Base-by-base conservation (phyloP, 92 coral and sea anemone species). In the Palythoa caribaeorum region DNA sequence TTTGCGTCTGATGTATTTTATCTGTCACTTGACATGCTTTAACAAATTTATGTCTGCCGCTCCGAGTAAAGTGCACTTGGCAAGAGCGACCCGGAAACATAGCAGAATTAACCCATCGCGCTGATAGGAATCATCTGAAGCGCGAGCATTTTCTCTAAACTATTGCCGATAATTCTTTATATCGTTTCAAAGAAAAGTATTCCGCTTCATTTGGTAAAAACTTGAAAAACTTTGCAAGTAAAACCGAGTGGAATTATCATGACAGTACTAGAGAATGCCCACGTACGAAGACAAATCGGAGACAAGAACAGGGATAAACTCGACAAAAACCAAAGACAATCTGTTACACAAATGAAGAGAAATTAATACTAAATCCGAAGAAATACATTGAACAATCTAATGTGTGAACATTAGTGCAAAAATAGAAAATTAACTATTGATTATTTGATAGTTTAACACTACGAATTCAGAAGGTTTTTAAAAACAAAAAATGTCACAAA, bases 1-100 rank as follows among this genome's bases (percentile, higher is more conserved):
- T 80, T 80, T 80, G 73, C 38, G 84, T 80, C 84, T 79, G 73
- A 47, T 80, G 73, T 62, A 35, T 63, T 80, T 55, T 55, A 55
- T 55, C 62, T 15, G 62, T 8, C 73, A 38, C 62, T 62, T 80
- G 84, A 80, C 71, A 19, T 80, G 73, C 70, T 62, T 79, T 80
- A 20, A 36, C 40, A 70, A 1, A 35, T 36, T 35, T 11, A 1
- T 35, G 13, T 35, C 13, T 38, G n/a, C 75, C 14, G 14, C 15
- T 70, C 44, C 47, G 36, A 35, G 17, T 38, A 70, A 70, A 70
- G 36, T 9, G 40, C 75, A 35, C 70, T 63, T 63, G 36, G 28
- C 21, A 3, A 63, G 21, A 17, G 20, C 35, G n/a, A 16, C 9
- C 70, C 70, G 70, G 70, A 63, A 63, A n/a, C 21, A 17, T 19